phyloP scores from a whole-genome alignment of 2,888 invertebrate species.

The Caenorhabditis sp. region DNA sequence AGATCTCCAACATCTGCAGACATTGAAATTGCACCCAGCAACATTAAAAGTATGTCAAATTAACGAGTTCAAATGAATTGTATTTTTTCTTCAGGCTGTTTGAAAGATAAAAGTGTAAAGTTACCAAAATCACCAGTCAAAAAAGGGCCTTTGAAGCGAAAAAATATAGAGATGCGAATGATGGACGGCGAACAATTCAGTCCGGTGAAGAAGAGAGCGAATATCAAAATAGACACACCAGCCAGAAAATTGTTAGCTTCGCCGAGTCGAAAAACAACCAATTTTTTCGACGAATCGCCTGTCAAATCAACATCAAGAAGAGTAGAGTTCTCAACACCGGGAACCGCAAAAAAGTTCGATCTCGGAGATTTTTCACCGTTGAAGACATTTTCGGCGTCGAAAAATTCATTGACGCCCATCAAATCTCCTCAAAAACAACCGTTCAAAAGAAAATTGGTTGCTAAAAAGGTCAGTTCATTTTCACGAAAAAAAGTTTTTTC shows the following conservation, averaged over 20 bases:
- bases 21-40: slow-evolving; percentile 38
- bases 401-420: not conserved
- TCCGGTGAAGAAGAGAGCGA: slow-evolving; percentile 29
- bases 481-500: not conserved
- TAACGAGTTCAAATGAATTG: not conserved
- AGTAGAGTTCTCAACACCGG: not conserved
- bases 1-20: slow-evolving; percentile 51
- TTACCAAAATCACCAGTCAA: slow-evolving; percentile 10
- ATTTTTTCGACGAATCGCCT: not conserved
- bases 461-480: not conserved
- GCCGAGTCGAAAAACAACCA: not conserved
- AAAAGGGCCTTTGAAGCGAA: slow-evolving; percentile 19
- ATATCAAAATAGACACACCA: not conserved
- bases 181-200: slow-evolving; percentile 36
- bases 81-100: slow-evolving; percentile 8
- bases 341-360: not conserved
- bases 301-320: not conserved
- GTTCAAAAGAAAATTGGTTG: not conserved
- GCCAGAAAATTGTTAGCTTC: not conserved
- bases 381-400: not conserved
- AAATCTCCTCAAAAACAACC: not conserved
- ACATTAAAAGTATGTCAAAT: slow-evolving; percentile 37
- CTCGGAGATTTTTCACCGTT: not conserved
- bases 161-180: slow-evolving; percentile 28
- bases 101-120: slow-evolving; percentile 3